phyloP scores from a whole-genome alignment of 2,888 invertebrate genomes.

The Malthinus seriepunctatus region DNA sequence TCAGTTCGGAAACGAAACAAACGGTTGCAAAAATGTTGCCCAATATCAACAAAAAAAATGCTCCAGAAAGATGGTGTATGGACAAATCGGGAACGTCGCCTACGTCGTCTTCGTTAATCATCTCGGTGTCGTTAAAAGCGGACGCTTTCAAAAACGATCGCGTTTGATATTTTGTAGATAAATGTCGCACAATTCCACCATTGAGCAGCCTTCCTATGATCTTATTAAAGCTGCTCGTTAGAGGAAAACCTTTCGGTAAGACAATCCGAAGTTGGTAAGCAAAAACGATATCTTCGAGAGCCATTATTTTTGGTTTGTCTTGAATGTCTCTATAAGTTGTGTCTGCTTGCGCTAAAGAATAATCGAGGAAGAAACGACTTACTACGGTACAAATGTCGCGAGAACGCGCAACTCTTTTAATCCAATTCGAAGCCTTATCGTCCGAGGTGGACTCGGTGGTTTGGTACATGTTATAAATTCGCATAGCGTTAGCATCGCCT shows the following conservation, averaged over 20 bases:
- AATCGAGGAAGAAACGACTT: conserved; percentile 35
- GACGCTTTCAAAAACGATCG: not conserved
- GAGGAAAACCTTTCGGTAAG: conserved; percentile 59
- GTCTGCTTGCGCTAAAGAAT: conserved; percentile 29
- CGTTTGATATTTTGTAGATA: conserved; percentile 41
- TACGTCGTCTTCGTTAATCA: not conserved
- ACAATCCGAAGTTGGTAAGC: conserved; percentile 62
- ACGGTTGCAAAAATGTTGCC: conserved; percentile 25
- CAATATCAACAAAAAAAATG: conserved; percentile 30
- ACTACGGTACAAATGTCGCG: conserved; percentile 38
- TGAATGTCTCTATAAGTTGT: conserved; percentile 19
- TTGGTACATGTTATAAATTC: conserved; percentile 33
- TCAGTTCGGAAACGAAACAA: conserved; percentile 22
- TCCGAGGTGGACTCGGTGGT: conserved; percentile 27
- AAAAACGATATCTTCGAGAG: conserved; percentile 52
- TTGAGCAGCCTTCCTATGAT: conserved; percentile 56
- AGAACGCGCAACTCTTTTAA: conserved; percentile 29
- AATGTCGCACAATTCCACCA: conserved; percentile 56
- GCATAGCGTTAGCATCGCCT: conserved; percentile 19
- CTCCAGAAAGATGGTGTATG: conserved; percentile 34
- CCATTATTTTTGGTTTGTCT: conserved; percentile 31
- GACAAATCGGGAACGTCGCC: conserved; percentile 25
- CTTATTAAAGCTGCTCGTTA: conserved; percentile 56
- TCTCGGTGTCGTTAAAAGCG: not conserved
- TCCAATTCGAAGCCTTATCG: conserved; percentile 33